Evolutionary conservation across 23 tunicate genomes (phyloP), one percentile per base, ranked within the genome.

Genomic region (Botrylloides violaceus): DNA sequence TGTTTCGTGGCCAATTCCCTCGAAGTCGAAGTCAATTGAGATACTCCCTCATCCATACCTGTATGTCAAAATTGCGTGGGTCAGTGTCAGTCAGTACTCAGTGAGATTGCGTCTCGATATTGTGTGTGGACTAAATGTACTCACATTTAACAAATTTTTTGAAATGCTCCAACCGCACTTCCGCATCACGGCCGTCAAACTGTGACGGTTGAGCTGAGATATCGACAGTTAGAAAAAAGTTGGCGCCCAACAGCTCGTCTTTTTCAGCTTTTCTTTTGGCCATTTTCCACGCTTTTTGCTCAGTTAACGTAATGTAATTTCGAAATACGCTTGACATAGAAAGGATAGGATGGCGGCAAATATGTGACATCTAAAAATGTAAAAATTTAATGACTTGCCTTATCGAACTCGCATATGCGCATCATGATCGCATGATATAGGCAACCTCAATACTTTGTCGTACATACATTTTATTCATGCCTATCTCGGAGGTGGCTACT

Each of bases 251-350:
- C 27, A 68, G 57, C 36, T 68, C 74, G 28, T 68, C 74, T 19
- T 43, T 38, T 39, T 68, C 74, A 19, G 74, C 74, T 39, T 68
- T 68, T 2, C 74, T 37, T 39, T 68, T 68, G 7, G 74, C 74
- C 74, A 68, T 68, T 36, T 68, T 68, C 74, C 74, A 68, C 26
- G 74, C 74, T 39, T 68, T 68, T 39, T 68, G 74, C 47, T 68
- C 74, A 24, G 74, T 68, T 7, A 68, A 21, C 18, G 74, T 68
- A 4, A 68, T 68, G 47, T 68, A 68, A 68, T 68, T 68, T 38
- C 74, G 39, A 29, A 68, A 68, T 24, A 68, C 74, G 26, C 58
- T 37, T 21, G 74, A 68, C 36, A 47, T 68, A 0, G 74, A 68
- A 19, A 68, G 74, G 5, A 68, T 7, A 12, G 74, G 74, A 28